These are phyloP conservation scores for Zaprionus gabonicus DNA, from an alignment of 1,140 invertebrate genomes.

Conservation along the genomic window DNA sequence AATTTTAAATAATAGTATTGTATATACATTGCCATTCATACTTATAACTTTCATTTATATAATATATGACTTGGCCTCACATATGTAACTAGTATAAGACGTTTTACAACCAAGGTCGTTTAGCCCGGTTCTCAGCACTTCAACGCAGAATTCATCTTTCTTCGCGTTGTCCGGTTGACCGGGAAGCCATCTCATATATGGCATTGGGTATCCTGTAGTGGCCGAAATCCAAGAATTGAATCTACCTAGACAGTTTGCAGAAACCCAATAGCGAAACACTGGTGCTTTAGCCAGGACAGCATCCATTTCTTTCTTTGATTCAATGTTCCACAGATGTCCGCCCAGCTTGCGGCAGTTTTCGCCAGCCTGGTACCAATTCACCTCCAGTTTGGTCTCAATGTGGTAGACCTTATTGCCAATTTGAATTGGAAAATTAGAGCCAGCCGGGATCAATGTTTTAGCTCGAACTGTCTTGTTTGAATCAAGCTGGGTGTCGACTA, in stretches of 20 bases:
- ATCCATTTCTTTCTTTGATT: slow-evolving; percentile 25
- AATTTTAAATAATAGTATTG: too few relatives aligned
- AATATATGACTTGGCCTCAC: slow-evolving; percentile 1
- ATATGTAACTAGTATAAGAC: not conserved
- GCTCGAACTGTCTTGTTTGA: too few relatives aligned
- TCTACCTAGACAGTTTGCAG: slow-evolving; percentile 12
- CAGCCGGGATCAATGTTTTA: not conserved
- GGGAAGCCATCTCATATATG: slow-evolving; percentile 13
- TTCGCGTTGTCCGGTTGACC: slow-evolving; percentile 10
- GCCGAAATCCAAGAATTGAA: slow-evolving; percentile 8
- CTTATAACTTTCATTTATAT: too few relatives aligned
- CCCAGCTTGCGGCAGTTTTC: slow-evolving; percentile 23
- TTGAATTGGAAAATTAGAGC: slow-evolving; percentile 27
- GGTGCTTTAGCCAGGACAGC: not conserved
- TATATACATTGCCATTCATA: too few relatives aligned
- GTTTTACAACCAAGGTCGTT: not conserved
- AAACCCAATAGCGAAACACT: slow-evolving; percentile 11
- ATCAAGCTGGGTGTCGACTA: too few relatives aligned
- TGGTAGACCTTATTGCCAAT: slow-evolving; percentile 30
- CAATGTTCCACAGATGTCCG: slow-evolving; percentile 31
- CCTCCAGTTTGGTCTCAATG: not conserved
- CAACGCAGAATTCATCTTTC: not conserved
- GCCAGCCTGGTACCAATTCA: slow-evolving; percentile 23
- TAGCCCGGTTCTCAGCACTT: not conserved
- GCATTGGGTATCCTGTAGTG: slow-evolving; percentile 11